phyloP scores from a whole-genome alignment of 2,797 vertebrate genomes.

The Lagodon rhomboides region DNA sequence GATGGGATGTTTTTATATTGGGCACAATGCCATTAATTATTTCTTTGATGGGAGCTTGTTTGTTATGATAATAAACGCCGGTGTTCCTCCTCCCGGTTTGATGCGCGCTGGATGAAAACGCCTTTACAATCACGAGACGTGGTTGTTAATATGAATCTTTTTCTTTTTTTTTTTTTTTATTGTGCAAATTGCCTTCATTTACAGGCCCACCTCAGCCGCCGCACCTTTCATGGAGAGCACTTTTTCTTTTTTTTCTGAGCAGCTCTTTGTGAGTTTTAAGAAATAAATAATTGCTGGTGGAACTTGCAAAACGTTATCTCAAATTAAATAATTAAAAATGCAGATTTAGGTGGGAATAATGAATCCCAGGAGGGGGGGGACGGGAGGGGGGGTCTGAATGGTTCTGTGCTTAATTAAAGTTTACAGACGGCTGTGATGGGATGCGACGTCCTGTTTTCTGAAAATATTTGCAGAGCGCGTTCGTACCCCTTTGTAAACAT shows the following conservation, averaged over 20 bases:
- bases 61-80: constrained; percentile 87
- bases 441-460: constrained; percentile 78
- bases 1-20: constrained; percentile 91
- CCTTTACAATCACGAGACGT: constrained; percentile 59
- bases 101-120: constrained; percentile 66
- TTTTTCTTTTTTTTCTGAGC: constrained; percentile 37
- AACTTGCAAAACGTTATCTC: constrained; percentile 80
- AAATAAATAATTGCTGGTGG: constrained; percentile 78
- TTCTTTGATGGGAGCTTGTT: constrained; percentile 95
- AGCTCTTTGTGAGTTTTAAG: constrained; percentile 75
- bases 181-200: constrained; percentile 72
- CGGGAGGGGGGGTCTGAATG: constrained; percentile 64
- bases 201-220: constrained; percentile 49
- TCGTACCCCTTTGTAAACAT: constrained; percentile 84
- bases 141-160: constrained; percentile 40
- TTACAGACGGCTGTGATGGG: constrained; percentile 82
- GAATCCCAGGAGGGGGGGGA: constrained; percentile 78
- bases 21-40: constrained; percentile 94
- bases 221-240: constrained; percentile 62
- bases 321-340: constrained; percentile 88
- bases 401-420: constrained; percentile 86
- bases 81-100: constrained; percentile 71
- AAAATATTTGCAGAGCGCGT: constrained; percentile 82
- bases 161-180: constrained; percentile 34
- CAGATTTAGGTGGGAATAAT: constrained; percentile 87